Conservation (phyloP, 2,797 vertebrate genomes). For the Enteromius trimaculatus region DNA sequence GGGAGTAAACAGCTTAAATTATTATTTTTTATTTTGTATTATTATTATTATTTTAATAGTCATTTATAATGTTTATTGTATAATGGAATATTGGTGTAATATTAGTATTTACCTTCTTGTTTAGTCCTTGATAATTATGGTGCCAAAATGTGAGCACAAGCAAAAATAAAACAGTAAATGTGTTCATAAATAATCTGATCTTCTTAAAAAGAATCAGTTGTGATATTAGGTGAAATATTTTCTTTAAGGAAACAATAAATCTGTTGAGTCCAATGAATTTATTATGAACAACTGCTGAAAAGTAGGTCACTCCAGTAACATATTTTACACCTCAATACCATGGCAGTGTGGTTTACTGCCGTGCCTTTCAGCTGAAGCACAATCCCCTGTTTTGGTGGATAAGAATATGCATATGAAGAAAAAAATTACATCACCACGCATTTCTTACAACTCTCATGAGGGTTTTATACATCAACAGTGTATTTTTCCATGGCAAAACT, state of each 20-base stretch:
- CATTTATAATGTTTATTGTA: neutral
- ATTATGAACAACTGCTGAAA: constrained; percentile 14
- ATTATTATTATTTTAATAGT: neutral
- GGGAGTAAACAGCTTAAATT: neutral
- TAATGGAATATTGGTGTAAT: neutral
- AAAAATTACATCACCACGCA: neutral
- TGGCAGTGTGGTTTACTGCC: neutral
- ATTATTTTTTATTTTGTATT: neutral
- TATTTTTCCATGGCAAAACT: constrained; percentile 36
- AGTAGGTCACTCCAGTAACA: constrained; percentile 8
- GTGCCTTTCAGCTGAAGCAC: neutral
- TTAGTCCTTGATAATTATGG: neutral
- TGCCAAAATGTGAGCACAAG: neutral
- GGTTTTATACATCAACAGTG: neutral
- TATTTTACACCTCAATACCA: constrained; percentile 5
- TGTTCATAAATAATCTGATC: neutral
- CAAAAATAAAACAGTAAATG: neutral
- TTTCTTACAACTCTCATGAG: constrained; percentile 7
- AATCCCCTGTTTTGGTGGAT: constrained; percentile 19
- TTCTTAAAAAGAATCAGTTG: neutral
- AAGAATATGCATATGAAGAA: constrained; percentile 19
- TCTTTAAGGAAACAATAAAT: constrained; percentile 15
- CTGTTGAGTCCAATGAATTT: constrained; percentile 14
- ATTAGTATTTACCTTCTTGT: neutral
- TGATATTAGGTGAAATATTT: neutral